Conservation (phyloP, 2,113 vertebrate species). For the Myotis lucifugus region DNA sequence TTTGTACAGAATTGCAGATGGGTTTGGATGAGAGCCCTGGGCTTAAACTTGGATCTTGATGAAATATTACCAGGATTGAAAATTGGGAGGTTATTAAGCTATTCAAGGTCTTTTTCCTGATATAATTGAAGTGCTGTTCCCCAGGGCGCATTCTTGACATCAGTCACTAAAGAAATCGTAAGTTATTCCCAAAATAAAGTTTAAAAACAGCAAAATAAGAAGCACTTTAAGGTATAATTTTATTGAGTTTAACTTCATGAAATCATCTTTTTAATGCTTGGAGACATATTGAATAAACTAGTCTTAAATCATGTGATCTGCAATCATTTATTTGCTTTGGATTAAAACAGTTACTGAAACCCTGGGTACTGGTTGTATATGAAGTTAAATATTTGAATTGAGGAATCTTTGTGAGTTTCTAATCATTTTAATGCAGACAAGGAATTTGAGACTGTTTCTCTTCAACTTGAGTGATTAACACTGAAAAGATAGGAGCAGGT, state of each 20-base stretch:
- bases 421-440: constrained; percentile 69
- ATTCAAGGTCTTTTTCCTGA: constrained; percentile 74
- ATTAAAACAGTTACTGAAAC: constrained; percentile 78
- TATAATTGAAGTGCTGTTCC: constrained; percentile 70
- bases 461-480: constrained; percentile 53
- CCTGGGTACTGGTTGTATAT: constrained; percentile 79
- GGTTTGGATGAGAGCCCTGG: constrained; percentile 65
- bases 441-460: constrained; percentile 71
- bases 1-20: constrained; percentile 81
- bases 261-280: constrained; percentile 81
- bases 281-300: constrained; percentile 90
- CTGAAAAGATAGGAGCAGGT: not conserved
- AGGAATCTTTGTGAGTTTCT: constrained; percentile 71
- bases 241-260: constrained; percentile 84
- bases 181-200: constrained; percentile 78
- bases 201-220: constrained; percentile 68
- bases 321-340: constrained; percentile 85
- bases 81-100: constrained; percentile 74
- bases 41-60: constrained; percentile 70
- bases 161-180: constrained; percentile 67
- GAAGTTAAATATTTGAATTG: constrained; percentile 74
- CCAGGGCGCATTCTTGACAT: constrained; percentile 66
- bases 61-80: constrained; percentile 68
- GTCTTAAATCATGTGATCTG: constrained; percentile 85
- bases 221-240: constrained; percentile 87